Conservation (phyloP, 2,888 invertebrate species). For the Leucozona laternaria region DNA sequence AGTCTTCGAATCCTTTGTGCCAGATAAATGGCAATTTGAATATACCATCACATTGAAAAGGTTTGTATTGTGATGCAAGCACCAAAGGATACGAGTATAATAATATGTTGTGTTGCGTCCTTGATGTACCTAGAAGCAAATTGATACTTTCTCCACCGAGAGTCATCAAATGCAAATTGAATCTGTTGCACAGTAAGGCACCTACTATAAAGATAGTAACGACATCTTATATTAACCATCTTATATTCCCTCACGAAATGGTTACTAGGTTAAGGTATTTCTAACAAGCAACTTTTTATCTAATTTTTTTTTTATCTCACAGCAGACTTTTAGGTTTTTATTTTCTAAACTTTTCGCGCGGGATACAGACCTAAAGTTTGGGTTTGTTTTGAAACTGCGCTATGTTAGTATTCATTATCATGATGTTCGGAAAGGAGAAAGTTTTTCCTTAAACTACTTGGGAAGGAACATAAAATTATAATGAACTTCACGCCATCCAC, state of each 20-base stretch:
- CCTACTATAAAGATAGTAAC: neutral
- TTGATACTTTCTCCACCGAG: constrained; percentile 3
- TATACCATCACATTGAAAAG: neutral
- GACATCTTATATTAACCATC: neutral
- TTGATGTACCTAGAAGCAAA: neutral
- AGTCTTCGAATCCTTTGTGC: neutral
- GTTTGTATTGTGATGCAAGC: neutral
- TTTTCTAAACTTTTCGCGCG: neutral
- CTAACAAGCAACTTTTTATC: neutral
- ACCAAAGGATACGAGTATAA: neutral
- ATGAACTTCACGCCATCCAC: neutral
- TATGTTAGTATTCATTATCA: constrained; percentile 21
- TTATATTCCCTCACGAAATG: neutral
- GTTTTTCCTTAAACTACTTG: constrained; percentile 16
- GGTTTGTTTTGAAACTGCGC: neutral
- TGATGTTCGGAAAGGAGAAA: neutral
- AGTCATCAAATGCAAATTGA: neutral
- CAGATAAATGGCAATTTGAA: constrained; percentile 2
- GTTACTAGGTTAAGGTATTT: neutral
- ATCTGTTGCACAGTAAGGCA: neutral
- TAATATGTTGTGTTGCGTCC: neutral
- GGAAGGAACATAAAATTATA: constrained; percentile 8
- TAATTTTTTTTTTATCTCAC: neutral
- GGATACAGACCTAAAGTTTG: neutral
- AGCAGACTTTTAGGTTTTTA: neutral